These are phyloP conservation scores for Setophaga coronata DNA, from an alignment of 2,113 vertebrate genomes.

Conservation along the genomic window DNA sequence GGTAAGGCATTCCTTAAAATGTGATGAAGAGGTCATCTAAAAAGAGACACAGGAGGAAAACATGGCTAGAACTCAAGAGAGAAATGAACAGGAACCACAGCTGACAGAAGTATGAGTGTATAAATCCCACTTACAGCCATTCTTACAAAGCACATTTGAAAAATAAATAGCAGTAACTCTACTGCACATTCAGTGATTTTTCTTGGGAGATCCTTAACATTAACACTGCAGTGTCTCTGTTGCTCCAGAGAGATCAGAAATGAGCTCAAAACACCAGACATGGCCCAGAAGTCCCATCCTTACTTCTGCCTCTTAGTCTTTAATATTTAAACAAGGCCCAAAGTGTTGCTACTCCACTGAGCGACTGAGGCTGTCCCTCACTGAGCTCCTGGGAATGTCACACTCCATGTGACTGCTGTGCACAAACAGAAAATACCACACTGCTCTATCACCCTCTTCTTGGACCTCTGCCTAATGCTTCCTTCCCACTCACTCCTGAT, in stretches of 20 bases:
- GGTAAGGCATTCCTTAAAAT: constrained; percentile 3
- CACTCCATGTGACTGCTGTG: background rate
- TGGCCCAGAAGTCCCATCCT: background rate
- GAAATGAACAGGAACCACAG: background rate
- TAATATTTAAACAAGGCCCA: background rate
- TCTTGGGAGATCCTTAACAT: background rate
- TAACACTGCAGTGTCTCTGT: background rate
- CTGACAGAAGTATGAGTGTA: background rate
- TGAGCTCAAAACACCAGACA: background rate
- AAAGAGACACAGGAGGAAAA: background rate
- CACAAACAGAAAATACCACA: constrained; percentile 31
- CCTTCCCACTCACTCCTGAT: constrained; percentile 19
- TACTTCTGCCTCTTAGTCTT: background rate
- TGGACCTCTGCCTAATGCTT: constrained; percentile 27
- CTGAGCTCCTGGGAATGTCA: constrained; percentile 28
- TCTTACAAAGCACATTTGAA: background rate
- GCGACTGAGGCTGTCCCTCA: background rate
- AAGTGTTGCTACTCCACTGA: background rate
- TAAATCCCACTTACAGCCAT: background rate
- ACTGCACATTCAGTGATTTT: background rate
- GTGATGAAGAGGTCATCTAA: background rate
- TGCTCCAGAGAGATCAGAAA: background rate
- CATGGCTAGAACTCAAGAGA: background rate
- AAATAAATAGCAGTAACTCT: background rate
- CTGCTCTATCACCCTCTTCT: background rate